These are phyloP conservation scores for Burhinus oedicnemus DNA, from an alignment of 2,113 vertebrate genomes.

Conservation along the genomic window DNA sequence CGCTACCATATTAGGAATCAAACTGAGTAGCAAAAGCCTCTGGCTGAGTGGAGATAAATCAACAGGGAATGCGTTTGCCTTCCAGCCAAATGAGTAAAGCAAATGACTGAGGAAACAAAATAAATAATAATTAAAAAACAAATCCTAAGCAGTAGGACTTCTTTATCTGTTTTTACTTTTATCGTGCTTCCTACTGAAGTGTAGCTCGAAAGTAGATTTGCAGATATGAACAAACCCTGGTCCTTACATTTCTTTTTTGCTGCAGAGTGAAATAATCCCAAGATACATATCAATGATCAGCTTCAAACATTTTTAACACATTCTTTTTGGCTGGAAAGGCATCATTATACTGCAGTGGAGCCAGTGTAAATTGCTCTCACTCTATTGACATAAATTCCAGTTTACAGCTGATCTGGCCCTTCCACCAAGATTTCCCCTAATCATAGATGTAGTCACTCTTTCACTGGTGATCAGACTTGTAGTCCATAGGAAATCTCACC, in stretches of 20 bases:
- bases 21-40: constrained; percentile 61
- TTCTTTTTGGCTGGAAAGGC: background rate
- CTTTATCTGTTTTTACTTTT: constrained; percentile 6
- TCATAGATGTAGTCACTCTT: background rate
- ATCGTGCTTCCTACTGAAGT: constrained; percentile 14
- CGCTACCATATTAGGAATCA: constrained; percentile 82
- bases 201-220: constrained; percentile 30
- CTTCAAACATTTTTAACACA: background rate
- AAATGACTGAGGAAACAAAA: constrained; percentile 69
- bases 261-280: background rate
- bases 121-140: constrained; percentile 60
- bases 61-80: constrained; percentile 74
- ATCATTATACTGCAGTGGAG: background rate
- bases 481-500: background rate
- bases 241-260: background rate
- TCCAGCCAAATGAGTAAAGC: constrained; percentile 73
- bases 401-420: background rate
- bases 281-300: background rate
- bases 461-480: background rate
- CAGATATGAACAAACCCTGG: background rate
- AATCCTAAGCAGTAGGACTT: constrained; percentile 28
- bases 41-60: constrained; percentile 70
- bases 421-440: background rate
- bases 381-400: background rate
- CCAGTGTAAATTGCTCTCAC: background rate